These are phyloP conservation scores for Pangasianodon hypophthalmus DNA, from an alignment of 2,113 vertebrate species.

Conservation along the genomic window DNA sequence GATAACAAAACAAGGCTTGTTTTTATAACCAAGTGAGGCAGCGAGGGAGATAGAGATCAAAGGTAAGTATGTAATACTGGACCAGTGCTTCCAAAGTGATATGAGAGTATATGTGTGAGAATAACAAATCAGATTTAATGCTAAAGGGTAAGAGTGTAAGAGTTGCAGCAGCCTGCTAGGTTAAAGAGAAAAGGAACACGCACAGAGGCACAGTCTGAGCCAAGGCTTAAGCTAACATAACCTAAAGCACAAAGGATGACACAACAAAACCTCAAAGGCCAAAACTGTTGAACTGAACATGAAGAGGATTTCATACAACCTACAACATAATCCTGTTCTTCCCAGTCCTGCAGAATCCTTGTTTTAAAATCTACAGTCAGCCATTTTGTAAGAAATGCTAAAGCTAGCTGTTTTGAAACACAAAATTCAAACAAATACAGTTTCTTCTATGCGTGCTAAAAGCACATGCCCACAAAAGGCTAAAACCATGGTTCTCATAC, in stretches of 20 bases:
- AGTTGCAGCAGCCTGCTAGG: not conserved
- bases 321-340: slow-evolving; percentile 11
- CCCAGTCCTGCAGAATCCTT: not conserved
- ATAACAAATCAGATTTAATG: slow-evolving; percentile 18
- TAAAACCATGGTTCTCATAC: not conserved
- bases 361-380: not conserved
- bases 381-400: not conserved
- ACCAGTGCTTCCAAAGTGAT: slow-evolving; percentile 9
- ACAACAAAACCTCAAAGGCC: not conserved
- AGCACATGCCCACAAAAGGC: not conserved
- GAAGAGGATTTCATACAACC: slow-evolving; percentile 9
- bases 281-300: not conserved
- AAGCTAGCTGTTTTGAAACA: not conserved
- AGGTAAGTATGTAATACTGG: slow-evolving; percentile 15
- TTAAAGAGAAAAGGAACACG: not conserved
- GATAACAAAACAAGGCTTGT: slow-evolving; percentile 69
- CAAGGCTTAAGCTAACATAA: not conserved
- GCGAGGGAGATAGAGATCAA: slow-evolving; percentile 53
- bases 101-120: not conserved
- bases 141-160: not conserved
- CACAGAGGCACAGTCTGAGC: not conserved
- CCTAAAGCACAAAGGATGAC: not conserved
- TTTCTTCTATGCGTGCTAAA: not conserved
- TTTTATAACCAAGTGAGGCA: slow-evolving; percentile 61
- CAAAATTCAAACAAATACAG: not conserved